Evolutionary conservation across 2,113 vertebrate species (phyloP).

Genomic region (Chaetodon trifascialis): DNA sequence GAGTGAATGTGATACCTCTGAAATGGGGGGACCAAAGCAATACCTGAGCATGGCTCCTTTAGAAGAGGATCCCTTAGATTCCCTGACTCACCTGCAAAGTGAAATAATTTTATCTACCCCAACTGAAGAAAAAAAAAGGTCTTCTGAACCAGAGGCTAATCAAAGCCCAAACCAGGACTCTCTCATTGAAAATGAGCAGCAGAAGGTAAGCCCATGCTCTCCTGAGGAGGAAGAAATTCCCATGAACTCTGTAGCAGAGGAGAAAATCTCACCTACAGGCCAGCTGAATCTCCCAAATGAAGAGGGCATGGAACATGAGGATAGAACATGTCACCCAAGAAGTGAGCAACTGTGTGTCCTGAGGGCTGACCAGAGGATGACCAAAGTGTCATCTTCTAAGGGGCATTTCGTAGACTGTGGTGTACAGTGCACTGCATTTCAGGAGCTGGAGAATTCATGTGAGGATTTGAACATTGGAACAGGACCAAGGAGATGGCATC

Average conservation of each 20-base stretch:
- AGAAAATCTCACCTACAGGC: neutral
- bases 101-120: neutral
- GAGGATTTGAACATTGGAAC: neutral
- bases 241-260: neutral
- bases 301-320: neutral
- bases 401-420: slow-evolving; percentile 57
- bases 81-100: neutral
- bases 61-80: neutral
- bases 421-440: slow-evolving; percentile 52
- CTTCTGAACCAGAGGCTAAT: slow-evolving; percentile 66
- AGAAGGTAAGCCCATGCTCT: slow-evolving; percentile 5
- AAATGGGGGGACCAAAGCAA: neutral
- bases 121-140: slow-evolving; percentile 30
- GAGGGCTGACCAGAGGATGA: neutral
- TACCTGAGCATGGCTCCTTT: neutral
- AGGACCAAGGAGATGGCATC: neutral
- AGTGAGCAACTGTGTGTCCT: slow-evolving; percentile 4
- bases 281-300: neutral
- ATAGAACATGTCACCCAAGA: no score
- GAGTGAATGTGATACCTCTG: neutral
- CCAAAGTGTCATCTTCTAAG: slow-evolving; percentile 26
- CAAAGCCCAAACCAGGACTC: slow-evolving; percentile 60
- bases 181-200: neutral
- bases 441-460: slow-evolving; percentile 19
- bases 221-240: neutral